Evolutionary conservation across 2,113 vertebrate genomes (phyloP).

Genomic region (Cathartes aura): DNA sequence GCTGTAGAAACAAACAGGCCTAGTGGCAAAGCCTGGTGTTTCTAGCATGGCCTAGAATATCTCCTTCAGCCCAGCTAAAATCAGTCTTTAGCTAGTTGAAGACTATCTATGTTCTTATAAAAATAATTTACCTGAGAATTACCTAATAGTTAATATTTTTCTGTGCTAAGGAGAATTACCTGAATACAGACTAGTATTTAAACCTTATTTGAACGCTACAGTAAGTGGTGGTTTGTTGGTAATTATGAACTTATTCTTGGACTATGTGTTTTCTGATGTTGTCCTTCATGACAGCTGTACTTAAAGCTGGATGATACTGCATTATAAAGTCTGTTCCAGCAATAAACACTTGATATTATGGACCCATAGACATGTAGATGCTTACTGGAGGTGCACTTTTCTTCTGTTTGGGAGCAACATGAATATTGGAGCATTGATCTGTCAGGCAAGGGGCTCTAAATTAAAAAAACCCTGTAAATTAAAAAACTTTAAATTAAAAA

Average conservation of each 20-base stretch:
- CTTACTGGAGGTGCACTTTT: neutral
- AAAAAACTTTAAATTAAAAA: too few species aligned
- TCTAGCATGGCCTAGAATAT: neutral
- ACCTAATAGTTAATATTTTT: neutral
- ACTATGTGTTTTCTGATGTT: neutral
- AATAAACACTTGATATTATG: neutral
- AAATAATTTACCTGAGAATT: neutral
- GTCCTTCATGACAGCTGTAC: neutral
- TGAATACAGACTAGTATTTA: neutral
- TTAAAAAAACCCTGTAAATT: neutral
- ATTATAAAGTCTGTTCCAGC: neutral
- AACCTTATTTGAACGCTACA: neutral
- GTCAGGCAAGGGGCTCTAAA: neutral
- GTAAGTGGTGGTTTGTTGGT: neutral
- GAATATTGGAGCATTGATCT: neutral
- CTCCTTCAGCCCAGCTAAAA: neutral
- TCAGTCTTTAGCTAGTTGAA: neutral
- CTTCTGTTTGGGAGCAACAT: neutral
- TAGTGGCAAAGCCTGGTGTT: neutral
- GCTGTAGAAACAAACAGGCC: neutral
- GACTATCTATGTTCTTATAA: neutral
- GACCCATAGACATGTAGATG: neutral
- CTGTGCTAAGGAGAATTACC: neutral
- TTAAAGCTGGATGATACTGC: neutral
- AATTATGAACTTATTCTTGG: neutral